Evolutionary conservation across 2,113 vertebrate species (phyloP).

Genomic region (Pollachius pollachius): DNA sequence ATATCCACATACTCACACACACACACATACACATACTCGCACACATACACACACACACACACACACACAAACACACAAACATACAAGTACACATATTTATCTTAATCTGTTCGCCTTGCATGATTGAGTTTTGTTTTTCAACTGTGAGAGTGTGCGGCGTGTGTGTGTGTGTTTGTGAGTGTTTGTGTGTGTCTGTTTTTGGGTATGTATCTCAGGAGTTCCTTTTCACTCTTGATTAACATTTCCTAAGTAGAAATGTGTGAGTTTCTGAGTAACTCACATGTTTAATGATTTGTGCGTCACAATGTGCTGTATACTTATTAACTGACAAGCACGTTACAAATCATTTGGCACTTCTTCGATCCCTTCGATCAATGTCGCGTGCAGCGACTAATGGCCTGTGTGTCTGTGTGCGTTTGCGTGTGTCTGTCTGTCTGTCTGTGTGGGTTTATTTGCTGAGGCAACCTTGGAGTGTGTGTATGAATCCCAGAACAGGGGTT

Average conservation of each 20-base stretch:
- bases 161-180: neutral
- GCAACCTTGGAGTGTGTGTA: no score
- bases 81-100: conserved; percentile 52
- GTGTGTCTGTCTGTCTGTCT: no score
- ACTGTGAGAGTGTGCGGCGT: neutral
- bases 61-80: conserved; percentile 21
- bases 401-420: no score
- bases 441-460: no score
- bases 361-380: conserved; percentile 24
- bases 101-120: conserved; percentile 35
- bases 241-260: conserved; percentile 5
- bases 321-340: conserved; percentile 8
- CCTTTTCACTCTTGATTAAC: conserved; percentile 38
- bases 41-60: conserved; percentile 17
- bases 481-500: no score
- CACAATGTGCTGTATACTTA: neutral
- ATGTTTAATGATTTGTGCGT: neutral
- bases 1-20: no score
- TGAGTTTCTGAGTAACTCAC: conserved; percentile 1
- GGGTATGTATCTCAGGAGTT: conserved; percentile 58
- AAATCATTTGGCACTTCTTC: conserved; percentile 24
- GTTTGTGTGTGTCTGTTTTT: conserved; percentile 9
- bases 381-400: neutral
- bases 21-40: no score
- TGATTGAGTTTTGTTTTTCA: conserved; percentile 1